Evolutionary conservation across 1,140 invertebrate genomes (phyloP), one percentile per base, ranked within the genome.

Genomic region (Thalassaphorura encarpata): DNA sequence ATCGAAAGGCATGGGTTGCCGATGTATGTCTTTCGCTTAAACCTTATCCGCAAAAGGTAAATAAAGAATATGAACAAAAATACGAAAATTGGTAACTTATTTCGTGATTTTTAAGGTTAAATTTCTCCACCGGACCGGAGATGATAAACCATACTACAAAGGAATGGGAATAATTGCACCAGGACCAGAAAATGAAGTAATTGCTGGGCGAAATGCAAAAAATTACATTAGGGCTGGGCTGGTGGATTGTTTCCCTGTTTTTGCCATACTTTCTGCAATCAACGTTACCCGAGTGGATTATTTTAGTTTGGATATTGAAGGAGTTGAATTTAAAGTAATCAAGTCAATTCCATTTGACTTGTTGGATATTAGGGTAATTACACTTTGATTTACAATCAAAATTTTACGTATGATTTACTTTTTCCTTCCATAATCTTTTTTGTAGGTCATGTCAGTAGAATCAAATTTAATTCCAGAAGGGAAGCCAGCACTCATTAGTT

Each of bases 1-100:
- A 68, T 41, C 48, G 69, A 19, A 66, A 59, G 29, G 57, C 66
- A 27, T 70, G 58, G 55, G 52, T 61, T 24, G 50, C 66, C 11
- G 53, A 63, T 26, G 60, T 53, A 19, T 71, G 69, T 47, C 49
- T 71, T 2, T 63, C 66, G 27, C 53, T 60, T 13, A 40, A 33
- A 13, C 39, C 54, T 13, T 53, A 66, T 41, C 61, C 67, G 13
- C 26, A 11, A 29, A 49, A 13, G 26, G 26, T n/a, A n/a, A n/a
- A n/a, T n/a, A n/a, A n/a, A n/a, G n/a, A n/a, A n/a, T n/a, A n/a
- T n/a, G n/a, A n/a, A n/a, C n/a, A n/a, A n/a, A n/a, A n/a, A n/a
- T n/a, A n/a, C n/a, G n/a, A n/a, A n/a, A n/a, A n/a, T n/a, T n/a
- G n/a, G n/a, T n/a, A n/a, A n/a, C n/a, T n/a, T n/a, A 36, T 36